Evolutionary conservation across 35 echinoderm and acorn worm species (phyloP).

Genomic region (Heliocidaris erythrogramma): DNA sequence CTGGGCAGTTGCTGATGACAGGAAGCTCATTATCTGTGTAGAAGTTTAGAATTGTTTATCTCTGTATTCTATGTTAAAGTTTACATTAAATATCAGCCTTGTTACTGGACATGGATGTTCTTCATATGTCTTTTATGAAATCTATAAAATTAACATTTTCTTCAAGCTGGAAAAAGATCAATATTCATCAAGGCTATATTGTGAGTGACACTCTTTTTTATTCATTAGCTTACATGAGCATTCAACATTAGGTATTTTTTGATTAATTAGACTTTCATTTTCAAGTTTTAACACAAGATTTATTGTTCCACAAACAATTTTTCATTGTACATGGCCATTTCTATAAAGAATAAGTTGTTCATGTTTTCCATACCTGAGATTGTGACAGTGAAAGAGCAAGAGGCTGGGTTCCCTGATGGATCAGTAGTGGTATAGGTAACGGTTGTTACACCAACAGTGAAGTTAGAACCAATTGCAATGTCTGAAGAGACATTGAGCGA

Average conservation of each 20-base stretch:
- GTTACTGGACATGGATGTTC: too few relatives aligned
- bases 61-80: too few relatives aligned
- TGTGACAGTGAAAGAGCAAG: constrained; percentile 64
- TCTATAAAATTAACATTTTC: background rate
- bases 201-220: background rate
- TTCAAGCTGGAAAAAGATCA: background rate
- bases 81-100: too few relatives aligned
- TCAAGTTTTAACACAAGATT: too few relatives aligned
- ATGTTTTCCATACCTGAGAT: constrained; percentile 60
- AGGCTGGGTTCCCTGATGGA: constrained; percentile 62
- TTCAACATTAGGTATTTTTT: too few relatives aligned
- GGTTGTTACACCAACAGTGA: constrained; percentile 56
- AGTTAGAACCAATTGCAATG: constrained; percentile 51
- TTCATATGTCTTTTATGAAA: background rate
- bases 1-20: constrained; percentile 57
- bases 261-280: too few relatives aligned
- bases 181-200: background rate
- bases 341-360: background rate
- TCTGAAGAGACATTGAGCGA: background rate
- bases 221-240: background rate
- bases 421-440: constrained; percentile 60
- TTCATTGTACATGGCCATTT: too few relatives aligned
- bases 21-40: constrained; percentile 43
- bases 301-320: too few relatives aligned
- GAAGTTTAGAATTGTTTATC: background rate